Evolutionary conservation across 2,797 vertebrate genomes (phyloP).

Genomic region (Kryptolebias ocellatus): DNA sequence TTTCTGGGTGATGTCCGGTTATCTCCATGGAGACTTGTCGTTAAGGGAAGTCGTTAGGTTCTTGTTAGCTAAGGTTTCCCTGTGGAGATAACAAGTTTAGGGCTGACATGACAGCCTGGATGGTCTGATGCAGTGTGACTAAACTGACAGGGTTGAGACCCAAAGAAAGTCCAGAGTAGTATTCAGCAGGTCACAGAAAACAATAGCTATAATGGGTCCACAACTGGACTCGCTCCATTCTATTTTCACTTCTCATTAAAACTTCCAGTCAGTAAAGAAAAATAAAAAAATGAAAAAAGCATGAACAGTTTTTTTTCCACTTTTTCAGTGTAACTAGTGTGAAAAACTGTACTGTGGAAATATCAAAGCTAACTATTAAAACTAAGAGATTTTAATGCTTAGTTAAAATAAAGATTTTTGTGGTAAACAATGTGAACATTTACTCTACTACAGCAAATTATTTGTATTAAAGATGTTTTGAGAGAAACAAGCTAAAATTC

Average conservation of each 20-base stretch:
- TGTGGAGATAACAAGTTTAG: conserved; percentile 93
- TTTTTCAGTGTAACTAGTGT: no score
- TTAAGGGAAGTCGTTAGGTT: conserved; percentile 83
- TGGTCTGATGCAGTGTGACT: conserved; percentile 80
- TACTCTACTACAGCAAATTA: no score
- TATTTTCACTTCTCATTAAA: background rate
- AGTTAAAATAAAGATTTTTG: no score
- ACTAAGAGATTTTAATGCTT: no score
- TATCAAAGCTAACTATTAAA: no score
- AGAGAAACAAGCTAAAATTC: no score
- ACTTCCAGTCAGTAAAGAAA: background rate
- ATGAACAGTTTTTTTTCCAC: background rate
- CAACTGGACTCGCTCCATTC: background rate
- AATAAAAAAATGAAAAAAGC: background rate
- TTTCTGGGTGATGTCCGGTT: conserved; percentile 84
- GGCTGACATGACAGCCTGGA: conserved; percentile 53
- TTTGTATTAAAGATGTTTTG: no score
- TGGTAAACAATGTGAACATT: no score
- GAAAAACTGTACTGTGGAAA: no score
- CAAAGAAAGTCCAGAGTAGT: conserved; percentile 36
- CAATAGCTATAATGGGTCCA: conserved; percentile 9
- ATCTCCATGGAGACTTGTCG: conserved; percentile 91
- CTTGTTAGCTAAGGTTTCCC: conserved; percentile 88
- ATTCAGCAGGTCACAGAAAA: conserved; percentile 34
- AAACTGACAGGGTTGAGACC: conserved; percentile 40